Evolutionary conservation across 2,797 vertebrate genomes (phyloP), one percentile per base, ranked within the genome.

Genomic region (Micrastur ruficollis): DNA sequence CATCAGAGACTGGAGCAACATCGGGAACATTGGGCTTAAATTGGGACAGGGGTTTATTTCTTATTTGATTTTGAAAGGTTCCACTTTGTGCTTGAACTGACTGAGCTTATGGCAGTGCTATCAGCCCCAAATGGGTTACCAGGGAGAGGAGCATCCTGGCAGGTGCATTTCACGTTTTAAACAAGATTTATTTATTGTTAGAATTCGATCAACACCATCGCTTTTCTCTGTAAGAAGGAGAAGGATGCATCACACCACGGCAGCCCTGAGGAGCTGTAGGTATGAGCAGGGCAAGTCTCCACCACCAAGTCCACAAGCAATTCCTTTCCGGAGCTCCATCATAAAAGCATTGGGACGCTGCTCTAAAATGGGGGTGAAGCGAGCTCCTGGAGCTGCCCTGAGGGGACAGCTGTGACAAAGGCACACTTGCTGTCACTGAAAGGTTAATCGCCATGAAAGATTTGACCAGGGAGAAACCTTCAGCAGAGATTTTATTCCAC

Each of bases 191-290:
- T 79, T 55, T 49, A 7, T 49, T n/a, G 26, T 72, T 52, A 10
- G 34, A 63, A 32, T 65, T 87, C 27, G 21, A 5, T 27, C n/a
- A 44, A 21, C 27, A 21, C 29, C 42, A 53, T 44, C 0, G 8
- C 13, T 55, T 58, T 66, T 32, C 25, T 14, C 12, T 2, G 0
- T 6, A 12, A 26, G 47, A 66, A 76, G 34, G 9, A 83, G 42
- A 12, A 19, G 42, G 85, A 20, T 18, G 6, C 3, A 3, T 21
- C 56, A n/a, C 25, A 16, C 29, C 44, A 7, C 0, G 0, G 38
- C 18, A 78, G 32, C 44, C 63, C 75, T 19, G 26, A 63, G 56
- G 25, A 40, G 17, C 46, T 65, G 46, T 38, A 38, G 76, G 26
- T 36, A 47, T 12, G n/a, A 61, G 19, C 46, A 65, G 19, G n/a